phyloP scores from a whole-genome alignment of 2,797 vertebrate genomes.

The Geotrypetes seraphini region DNA sequence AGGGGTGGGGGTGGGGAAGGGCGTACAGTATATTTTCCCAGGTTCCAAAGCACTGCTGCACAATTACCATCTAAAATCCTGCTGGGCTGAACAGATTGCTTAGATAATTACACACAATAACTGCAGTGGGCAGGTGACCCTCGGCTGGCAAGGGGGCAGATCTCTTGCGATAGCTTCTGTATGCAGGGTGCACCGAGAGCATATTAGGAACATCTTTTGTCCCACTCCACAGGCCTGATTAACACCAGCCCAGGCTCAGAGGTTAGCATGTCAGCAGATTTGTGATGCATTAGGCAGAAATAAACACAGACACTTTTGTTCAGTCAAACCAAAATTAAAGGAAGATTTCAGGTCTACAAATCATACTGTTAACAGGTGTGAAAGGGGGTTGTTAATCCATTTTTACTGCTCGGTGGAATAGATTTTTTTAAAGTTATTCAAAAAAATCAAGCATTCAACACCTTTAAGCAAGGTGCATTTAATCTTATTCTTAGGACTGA shows the following conservation, averaged over 20 bases:
- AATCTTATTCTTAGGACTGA: constrained; percentile 45
- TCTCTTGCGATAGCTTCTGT: constrained; percentile 84
- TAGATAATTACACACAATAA: constrained; percentile 97
- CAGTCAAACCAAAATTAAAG: constrained; percentile 54
- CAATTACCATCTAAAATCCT: constrained; percentile 84
- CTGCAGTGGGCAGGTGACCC: constrained; percentile 84
- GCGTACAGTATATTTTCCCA: constrained; percentile 53
- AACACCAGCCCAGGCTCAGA: constrained; percentile 66
- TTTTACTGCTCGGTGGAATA: constrained; percentile 26
- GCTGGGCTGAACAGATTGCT: constrained; percentile 97
- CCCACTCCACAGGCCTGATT: constrained; percentile 64
- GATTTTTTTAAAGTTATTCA: constrained; percentile 31
- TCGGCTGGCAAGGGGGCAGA: constrained; percentile 78
- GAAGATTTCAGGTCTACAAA: constrained; percentile 49
- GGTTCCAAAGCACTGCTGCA: constrained; percentile 82
- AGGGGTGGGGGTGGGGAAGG: constrained; percentile 44
- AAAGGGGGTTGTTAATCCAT: too few species aligned
- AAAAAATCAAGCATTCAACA: constrained; percentile 30
- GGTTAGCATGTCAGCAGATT: constrained; percentile 78
- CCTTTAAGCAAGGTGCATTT: constrained; percentile 26
- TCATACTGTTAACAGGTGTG: too few species aligned
- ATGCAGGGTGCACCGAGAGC: constrained; percentile 77
- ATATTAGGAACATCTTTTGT: constrained; percentile 63
- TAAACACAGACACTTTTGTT: constrained; percentile 75
- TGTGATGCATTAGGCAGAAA: constrained; percentile 79